phyloP scores from a whole-genome alignment of 2,113 vertebrate species.

The Nothobranchius furzeri region DNA sequence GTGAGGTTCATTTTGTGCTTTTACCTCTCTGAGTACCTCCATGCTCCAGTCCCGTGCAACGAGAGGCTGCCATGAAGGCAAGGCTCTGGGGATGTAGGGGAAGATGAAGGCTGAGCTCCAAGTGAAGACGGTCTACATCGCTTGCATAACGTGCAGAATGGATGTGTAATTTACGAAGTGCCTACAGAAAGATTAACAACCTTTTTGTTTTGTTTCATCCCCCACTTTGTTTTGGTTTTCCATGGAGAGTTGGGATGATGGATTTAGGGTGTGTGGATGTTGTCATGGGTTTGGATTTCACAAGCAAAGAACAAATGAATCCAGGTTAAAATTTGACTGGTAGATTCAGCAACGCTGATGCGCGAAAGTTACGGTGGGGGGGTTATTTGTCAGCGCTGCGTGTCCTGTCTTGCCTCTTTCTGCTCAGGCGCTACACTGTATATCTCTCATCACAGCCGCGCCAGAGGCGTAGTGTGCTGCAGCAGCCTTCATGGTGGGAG shows the following conservation, averaged over 20 bases:
- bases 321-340: slow-evolving; percentile 37
- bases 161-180: slow-evolving; percentile 49
- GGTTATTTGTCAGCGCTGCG: slow-evolving; percentile 68
- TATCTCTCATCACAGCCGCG: slow-evolving; percentile 60
- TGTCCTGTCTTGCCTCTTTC: slow-evolving; percentile 58
- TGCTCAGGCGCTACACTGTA: slow-evolving; percentile 43
- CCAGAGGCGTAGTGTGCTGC: slow-evolving; percentile 46
- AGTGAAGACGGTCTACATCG: slow-evolving; percentile 6
- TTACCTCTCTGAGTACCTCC: not conserved
- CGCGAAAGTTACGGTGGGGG: slow-evolving; percentile 43
- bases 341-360: slow-evolving; percentile 52
- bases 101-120: not conserved
- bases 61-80: slow-evolving; percentile 21
- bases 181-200: slow-evolving; percentile 57
- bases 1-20: not conserved
- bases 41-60: slow-evolving; percentile 23
- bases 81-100: slow-evolving; percentile 34
- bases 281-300: slow-evolving; percentile 46
- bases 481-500: slow-evolving; percentile 36
- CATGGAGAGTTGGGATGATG: slow-evolving; percentile 40
- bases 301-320: slow-evolving; percentile 41
- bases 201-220: slow-evolving; percentile 55
- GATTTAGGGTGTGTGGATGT: slow-evolving; percentile 59
- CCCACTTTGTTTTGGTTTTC: slow-evolving; percentile 49
- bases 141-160: slow-evolving; percentile 26